Percentiles rank a stretch among this genome's conserved stretches.
phyloP scores from a whole-genome alignment of 64 coral and sea anemone species.

The Hydrozoanthus tunicans region DNA sequence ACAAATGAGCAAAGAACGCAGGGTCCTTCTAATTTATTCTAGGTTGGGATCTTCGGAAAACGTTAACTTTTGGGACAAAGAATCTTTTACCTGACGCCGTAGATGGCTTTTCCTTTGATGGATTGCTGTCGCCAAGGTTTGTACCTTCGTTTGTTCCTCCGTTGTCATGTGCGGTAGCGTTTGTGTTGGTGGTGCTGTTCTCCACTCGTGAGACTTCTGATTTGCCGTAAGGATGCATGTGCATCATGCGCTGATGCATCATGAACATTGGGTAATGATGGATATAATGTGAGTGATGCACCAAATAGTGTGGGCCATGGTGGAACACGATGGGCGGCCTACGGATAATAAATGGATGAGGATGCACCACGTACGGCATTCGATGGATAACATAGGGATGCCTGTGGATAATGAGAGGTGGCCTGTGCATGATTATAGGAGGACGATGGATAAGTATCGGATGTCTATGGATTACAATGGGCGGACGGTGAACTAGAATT shows the following conservation, averaged over 20 bases:
- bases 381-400: conserved; percentile 86
- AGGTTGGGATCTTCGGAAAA: background rate
- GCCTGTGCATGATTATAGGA: conserved; percentile 91
- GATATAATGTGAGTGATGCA: conserved; percentile 86
- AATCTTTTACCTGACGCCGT: background rate
- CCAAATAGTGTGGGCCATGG: conserved; percentile 79
- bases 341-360: conserved; percentile 82
- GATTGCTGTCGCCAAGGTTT: background rate
- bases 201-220: conserved; percentile 68
- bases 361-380: conserved; percentile 91
- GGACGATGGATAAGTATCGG: conserved; percentile 84
- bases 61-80: background rate
- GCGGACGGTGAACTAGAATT: conserved; percentile 85
- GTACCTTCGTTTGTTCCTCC: background rate
- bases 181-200: background rate
- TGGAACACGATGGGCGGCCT: conserved; percentile 87
- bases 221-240: conserved; percentile 78
- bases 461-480: conserved; percentile 96
- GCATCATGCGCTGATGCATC: conserved; percentile 80
- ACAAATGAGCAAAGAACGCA: too few relatives aligned
- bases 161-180: background rate
- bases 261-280: conserved; percentile 82
- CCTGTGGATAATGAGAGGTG: conserved; percentile 87
- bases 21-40: too few relatives aligned
- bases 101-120: background rate